Conservation (phyloP, 2,888 invertebrate species). For the Neocrepidodera transversa region DNA sequence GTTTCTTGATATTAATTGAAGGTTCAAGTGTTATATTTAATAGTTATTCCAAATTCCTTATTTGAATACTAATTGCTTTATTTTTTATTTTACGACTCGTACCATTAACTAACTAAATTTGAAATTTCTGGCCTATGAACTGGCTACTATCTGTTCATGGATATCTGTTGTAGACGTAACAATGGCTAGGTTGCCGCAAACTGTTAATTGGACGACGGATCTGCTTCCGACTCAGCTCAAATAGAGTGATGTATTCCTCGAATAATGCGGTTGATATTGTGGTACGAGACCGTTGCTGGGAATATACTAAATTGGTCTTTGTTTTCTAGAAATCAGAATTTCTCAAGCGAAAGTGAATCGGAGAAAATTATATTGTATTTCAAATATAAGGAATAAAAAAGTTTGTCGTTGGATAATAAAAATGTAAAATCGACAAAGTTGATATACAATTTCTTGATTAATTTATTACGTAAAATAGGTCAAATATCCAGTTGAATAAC, state of each 20-base stretch:
- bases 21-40: too few relatives aligned
- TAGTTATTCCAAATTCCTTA: too few relatives aligned
- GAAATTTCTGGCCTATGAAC: background rate
- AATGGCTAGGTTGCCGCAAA: slow-evolving; percentile 46
- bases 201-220: slow-evolving; percentile 24
- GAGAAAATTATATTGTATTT: slow-evolving; percentile 3
- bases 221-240: slow-evolving; percentile 12
- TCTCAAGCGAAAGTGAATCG: background rate
- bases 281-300: background rate
- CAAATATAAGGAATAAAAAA: background rate
- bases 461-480: background rate
- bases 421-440: too few relatives aligned
- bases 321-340: background rate
- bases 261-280: slow-evolving; percentile 16
- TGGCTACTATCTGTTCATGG: background rate
- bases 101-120: background rate
- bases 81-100: too few relatives aligned
- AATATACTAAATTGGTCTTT: slow-evolving; percentile 5
- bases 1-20: too few relatives aligned
- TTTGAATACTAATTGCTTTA: too few relatives aligned
- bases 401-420: background rate
- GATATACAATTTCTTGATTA: background rate
- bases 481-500: background rate
- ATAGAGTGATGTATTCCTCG: slow-evolving; percentile 13
- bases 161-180: slow-evolving; percentile 48